Conservation (phyloP, 2,113 vertebrate species). For the Alaudala cheleensis region DNA sequence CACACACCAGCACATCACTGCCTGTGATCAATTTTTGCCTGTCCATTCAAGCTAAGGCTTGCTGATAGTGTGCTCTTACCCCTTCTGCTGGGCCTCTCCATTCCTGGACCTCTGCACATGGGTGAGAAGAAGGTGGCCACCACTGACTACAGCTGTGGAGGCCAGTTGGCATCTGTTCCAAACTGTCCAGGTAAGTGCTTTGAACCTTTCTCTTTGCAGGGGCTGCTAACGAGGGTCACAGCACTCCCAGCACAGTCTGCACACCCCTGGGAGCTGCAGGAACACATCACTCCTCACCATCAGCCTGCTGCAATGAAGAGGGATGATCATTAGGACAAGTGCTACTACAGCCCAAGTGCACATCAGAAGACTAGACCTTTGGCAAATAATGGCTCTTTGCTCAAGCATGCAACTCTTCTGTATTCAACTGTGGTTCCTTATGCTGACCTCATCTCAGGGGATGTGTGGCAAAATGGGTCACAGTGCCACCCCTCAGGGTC, state of each 20-base stretch:
- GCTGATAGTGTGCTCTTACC: background rate
- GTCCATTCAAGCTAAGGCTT: background rate
- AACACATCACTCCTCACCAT: background rate
- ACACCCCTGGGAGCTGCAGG: background rate
- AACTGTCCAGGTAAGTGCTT: background rate
- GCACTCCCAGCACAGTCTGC: background rate
- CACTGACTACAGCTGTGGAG: background rate
- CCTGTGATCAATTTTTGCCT: background rate
- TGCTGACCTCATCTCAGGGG: background rate
- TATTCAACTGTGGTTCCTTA: background rate
- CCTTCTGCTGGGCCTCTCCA: background rate
- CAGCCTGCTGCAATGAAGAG: background rate
- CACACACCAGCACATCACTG: background rate
- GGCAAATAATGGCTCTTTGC: constrained; percentile 33
- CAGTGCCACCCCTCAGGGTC: background rate
- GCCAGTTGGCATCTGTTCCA: background rate
- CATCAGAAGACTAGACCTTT: constrained; percentile 48
- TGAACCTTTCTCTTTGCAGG: background rate
- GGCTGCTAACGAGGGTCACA: background rate
- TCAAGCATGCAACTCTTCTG: background rate
- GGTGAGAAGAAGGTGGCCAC: background rate
- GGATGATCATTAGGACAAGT: constrained; percentile 45
- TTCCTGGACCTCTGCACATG: background rate
- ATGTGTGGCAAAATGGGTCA: background rate
- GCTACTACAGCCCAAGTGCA: constrained; percentile 54